Evolutionary conservation across 1,140 invertebrate genomes (phyloP).

Genomic region (Cardiocondyla obscurior): DNA sequence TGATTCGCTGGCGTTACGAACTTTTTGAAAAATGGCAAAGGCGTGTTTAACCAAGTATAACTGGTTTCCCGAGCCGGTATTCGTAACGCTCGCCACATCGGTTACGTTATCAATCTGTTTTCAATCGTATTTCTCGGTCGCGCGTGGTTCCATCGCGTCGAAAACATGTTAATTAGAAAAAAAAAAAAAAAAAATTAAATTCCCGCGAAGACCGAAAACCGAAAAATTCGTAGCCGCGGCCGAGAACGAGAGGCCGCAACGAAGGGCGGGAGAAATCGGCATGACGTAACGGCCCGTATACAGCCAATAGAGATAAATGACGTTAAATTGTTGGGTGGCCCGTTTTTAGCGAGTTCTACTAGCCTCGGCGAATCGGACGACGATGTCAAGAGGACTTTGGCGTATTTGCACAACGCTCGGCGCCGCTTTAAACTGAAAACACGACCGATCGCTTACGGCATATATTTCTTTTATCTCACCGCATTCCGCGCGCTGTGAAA

Average conservation of each 20-base stretch:
- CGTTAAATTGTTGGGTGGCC: slow-evolving; percentile 71
- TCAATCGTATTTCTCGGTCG: not conserved
- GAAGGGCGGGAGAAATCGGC: slow-evolving; percentile 61
- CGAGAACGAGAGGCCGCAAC: slow-evolving; percentile 7
- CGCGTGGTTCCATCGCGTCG: slow-evolving; percentile 1
- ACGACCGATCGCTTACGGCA: not conserved
- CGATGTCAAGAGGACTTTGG: slow-evolving; percentile 1
- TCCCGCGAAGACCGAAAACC: not conserved
- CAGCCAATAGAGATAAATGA: slow-evolving; percentile 75
- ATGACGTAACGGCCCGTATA: slow-evolving; percentile 72
- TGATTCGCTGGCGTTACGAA: slow-evolving; percentile 19
- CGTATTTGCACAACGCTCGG: not conserved
- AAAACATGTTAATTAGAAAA: slow-evolving; percentile 21
- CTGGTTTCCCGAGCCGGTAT: slow-evolving; percentile 26
- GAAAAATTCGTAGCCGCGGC: not conserved
- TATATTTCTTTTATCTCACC: not conserved
- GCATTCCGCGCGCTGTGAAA: not conserved
- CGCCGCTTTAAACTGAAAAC: slow-evolving; percentile 1
- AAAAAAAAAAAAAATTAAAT: too few species aligned
- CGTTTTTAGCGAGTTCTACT: slow-evolving; percentile 58
- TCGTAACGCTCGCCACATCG: slow-evolving; percentile 8
- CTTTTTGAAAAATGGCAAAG: slow-evolving; percentile 19
- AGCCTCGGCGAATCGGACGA: not conserved
- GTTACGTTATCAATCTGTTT: slow-evolving; percentile 26
- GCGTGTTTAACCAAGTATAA: slow-evolving; percentile 28